Percentiles rank a stretch among this genome's conserved stretches.
These are phyloP conservation scores for Eupithecia dodoneata DNA, from an alignment of 2,888 invertebrate genomes.

Conservation along the genomic window DNA sequence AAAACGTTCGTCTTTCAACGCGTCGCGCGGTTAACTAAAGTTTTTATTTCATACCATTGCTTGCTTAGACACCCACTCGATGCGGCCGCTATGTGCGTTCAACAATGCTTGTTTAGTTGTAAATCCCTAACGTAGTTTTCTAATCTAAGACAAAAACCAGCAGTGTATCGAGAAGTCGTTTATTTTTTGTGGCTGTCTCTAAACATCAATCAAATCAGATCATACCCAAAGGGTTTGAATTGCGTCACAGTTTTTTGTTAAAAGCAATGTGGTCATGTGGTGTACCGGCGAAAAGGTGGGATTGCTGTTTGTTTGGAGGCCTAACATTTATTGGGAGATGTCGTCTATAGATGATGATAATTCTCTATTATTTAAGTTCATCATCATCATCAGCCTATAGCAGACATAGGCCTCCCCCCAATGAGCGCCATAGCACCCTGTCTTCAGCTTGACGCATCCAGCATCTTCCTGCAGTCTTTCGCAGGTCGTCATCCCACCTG, in stretches of 20 bases:
- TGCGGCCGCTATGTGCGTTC: slow-evolving; percentile 23
- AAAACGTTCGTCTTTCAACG: slow-evolving; percentile 55
- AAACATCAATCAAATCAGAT: slow-evolving; percentile 50
- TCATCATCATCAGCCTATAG: too few species aligned
- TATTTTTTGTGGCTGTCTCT: slow-evolving; percentile 23
- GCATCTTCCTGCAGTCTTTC: too few species aligned
- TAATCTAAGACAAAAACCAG: slow-evolving; percentile 13
- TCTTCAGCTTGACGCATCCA: too few species aligned
- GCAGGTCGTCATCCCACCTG: too few species aligned
- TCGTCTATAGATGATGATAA: too few species aligned
- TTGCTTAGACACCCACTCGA: slow-evolving; percentile 30
- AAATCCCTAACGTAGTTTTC: not conserved
- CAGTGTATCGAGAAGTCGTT: slow-evolving; percentile 26
- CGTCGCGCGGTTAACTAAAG: slow-evolving; percentile 68
- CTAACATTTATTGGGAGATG: not conserved
- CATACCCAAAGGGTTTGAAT: slow-evolving; percentile 43
- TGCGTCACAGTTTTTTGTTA: slow-evolving; percentile 42
- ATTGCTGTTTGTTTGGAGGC: not conserved
- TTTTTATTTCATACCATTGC: slow-evolving; percentile 39
- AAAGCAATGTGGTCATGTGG: slow-evolving; percentile 21
- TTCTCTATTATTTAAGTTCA: too few species aligned
- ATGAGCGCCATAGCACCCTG: too few species aligned
- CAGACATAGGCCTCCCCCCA: too few species aligned
- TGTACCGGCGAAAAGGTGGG: slow-evolving; percentile 19
- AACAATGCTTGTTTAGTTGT: slow-evolving; percentile 37